These are phyloP conservation scores for Prinia subflava DNA, from an alignment of 2,113 vertebrate genomes.

Conservation along the genomic window DNA sequence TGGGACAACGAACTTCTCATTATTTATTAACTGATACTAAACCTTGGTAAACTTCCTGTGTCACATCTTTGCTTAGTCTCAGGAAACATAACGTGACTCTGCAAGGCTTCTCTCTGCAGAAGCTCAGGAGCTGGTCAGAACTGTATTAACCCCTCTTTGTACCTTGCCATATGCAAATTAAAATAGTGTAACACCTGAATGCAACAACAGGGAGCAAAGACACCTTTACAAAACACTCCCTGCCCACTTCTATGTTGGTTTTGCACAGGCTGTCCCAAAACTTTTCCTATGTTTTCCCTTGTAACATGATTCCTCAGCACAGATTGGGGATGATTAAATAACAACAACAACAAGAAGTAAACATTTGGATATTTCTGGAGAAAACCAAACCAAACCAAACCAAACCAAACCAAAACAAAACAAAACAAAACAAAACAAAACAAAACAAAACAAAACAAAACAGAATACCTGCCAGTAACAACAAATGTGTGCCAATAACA, in stretches of 20 bases:
- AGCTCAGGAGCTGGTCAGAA: background rate
- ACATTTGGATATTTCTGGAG: background rate
- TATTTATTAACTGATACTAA: background rate
- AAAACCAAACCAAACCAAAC: background rate
- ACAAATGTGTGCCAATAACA: background rate
- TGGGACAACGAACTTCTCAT: background rate
- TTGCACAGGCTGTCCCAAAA: background rate
- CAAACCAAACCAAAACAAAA: background rate
- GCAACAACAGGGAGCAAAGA: accelerated
- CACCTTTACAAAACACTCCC: background rate
- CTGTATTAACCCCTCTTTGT: background rate
- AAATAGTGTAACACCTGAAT: background rate
- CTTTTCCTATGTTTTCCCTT: background rate
- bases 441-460: background rate
- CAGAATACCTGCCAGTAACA: background rate
- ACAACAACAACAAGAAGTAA: background rate
- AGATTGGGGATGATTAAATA: no score
- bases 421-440: background rate
- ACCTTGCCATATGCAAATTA: background rate
- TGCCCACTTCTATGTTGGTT: background rate
- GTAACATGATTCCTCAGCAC: background rate
- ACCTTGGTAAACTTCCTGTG: background rate
- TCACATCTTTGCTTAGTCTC: background rate
- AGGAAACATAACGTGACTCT: background rate
- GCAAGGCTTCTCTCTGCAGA: background rate